A percentile compares a stretch with the other conserved stretches of the same genome.
Conservation (phyloP, 2,888 invertebrate genomes). For the Hedya salicella region DNA sequence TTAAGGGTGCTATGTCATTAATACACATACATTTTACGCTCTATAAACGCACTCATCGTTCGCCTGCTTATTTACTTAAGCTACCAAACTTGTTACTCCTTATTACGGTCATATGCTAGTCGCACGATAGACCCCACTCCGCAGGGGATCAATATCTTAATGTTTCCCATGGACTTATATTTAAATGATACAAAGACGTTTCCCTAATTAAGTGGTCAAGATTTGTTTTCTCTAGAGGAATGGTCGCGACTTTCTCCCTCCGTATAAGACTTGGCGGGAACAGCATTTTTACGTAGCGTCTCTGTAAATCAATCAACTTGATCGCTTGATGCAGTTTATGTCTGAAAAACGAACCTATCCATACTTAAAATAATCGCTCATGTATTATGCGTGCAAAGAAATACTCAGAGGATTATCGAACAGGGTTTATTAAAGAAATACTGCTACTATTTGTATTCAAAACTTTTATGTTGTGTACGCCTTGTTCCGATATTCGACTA, state of each 20-base stretch:
- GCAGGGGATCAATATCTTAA: constrained; percentile 5
- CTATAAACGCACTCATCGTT: too few relatives aligned
- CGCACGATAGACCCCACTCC: neutral
- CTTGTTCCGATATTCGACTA: too few relatives aligned
- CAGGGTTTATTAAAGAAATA: too few relatives aligned
- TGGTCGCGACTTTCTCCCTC: constrained; percentile 30
- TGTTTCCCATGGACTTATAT: neutral
- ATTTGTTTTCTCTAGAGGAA: constrained; percentile 55
- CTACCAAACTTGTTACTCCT: too few relatives aligned
- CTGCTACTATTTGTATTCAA: too few relatives aligned
- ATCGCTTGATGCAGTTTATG: constrained; percentile 9
- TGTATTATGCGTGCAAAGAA: neutral
- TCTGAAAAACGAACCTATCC: constrained; percentile 19
- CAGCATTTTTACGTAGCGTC: constrained; percentile 42
- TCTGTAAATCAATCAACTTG: constrained; percentile 44
- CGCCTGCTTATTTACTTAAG: too few relatives aligned
- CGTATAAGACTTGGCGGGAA: constrained; percentile 25
- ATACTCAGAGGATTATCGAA: too few relatives aligned
- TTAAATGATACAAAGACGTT: constrained; percentile 19
- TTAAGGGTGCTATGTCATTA: too few relatives aligned
- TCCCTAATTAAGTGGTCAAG: constrained; percentile 55
- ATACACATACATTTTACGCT: too few relatives aligned
- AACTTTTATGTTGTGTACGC: too few relatives aligned
- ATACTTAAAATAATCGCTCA: constrained; percentile 13
- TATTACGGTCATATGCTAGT: neutral